Evolutionary conservation across 92 coral and sea anemone species (phyloP).

Genomic region (Porites cylindrica): DNA sequence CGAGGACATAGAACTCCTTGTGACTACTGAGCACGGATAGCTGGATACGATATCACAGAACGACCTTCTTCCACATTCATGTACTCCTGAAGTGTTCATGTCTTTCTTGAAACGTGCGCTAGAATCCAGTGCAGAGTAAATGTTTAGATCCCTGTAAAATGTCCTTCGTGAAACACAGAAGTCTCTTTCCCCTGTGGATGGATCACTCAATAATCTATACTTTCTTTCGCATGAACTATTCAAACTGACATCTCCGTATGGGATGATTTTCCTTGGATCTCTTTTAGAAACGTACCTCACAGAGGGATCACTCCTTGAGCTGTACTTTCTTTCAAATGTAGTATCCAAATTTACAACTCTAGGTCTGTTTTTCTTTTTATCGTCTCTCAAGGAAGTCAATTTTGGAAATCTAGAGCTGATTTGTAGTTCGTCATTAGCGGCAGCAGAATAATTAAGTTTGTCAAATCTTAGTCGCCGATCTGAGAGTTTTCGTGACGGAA

Average conservation of each 20-base stretch:
- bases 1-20: background rate
- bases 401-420: constrained; percentile 11
- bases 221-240: constrained; percentile 12
- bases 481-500: background rate
- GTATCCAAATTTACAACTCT: background rate
- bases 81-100: background rate
- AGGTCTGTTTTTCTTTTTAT: background rate
- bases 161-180: background rate
- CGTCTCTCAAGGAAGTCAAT: background rate
- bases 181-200: background rate
- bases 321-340: constrained; percentile 15
- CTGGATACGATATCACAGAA: background rate
- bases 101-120: background rate
- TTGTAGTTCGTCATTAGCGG: background rate
- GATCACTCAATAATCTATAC: constrained; percentile 2
- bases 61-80: background rate
- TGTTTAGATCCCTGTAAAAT: background rate
- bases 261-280: background rate
- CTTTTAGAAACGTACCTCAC: background rate
- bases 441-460: background rate
- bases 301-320: constrained; percentile 5
- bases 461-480: background rate
- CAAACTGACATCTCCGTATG: background rate
- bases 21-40: background rate
- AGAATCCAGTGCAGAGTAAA: too few relatives aligned